These are phyloP conservation scores for Sebastes aleutianus DNA, from an alignment of 2,797 vertebrate species.

Conservation along the genomic window DNA sequence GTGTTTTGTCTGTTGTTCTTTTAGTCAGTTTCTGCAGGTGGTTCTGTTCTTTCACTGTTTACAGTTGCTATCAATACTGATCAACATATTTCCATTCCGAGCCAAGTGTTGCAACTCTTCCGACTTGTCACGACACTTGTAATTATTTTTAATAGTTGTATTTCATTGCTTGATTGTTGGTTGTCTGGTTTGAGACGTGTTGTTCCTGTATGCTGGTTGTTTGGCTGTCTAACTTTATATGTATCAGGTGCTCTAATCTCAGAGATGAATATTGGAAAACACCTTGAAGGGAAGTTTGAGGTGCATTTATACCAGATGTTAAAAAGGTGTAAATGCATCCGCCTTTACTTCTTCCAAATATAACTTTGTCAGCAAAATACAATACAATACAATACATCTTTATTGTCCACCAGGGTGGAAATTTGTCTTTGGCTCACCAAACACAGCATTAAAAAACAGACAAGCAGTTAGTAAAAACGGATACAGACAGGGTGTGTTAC, in stretches of 20 bases:
- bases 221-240: neutral
- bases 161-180: neutral
- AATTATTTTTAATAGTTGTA: neutral
- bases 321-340: neutral
- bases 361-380: neutral
- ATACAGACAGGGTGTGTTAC: too few relatives aligned
- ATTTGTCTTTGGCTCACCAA: too few relatives aligned
- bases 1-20: neutral
- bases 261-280: neutral
- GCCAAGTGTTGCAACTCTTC: neutral
- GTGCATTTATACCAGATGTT: neutral
- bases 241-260: neutral
- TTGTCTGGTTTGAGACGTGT: neutral
- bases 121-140: neutral
- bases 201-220: neutral
- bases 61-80: neutral
- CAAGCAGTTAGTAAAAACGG: too few relatives aligned
- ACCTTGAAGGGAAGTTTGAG: neutral
- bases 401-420: too few relatives aligned
- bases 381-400: too few relatives aligned
- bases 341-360: neutral
- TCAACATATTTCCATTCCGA: neutral
- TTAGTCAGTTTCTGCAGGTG: neutral
- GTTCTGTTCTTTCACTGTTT: neutral
- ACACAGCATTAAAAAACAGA: too few relatives aligned